Evolutionary conservation across 2,113 vertebrate species (phyloP).

Genomic region (Siniperca chuatsi): DNA sequence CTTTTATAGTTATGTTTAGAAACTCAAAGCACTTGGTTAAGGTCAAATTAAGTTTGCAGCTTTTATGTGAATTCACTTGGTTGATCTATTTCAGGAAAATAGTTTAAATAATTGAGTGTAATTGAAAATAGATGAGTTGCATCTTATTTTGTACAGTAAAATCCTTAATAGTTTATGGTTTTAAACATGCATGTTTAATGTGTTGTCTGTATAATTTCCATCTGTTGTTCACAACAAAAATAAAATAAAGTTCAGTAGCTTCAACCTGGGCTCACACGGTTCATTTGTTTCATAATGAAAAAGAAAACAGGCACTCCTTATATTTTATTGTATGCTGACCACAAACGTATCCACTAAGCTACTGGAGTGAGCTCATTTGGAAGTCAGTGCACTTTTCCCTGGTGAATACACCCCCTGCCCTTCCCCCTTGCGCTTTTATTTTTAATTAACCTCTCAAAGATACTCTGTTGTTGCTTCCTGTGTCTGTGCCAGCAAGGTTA

Average conservation of each 20-base stretch:
- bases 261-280: constrained; percentile 21
- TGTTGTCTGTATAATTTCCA: neutral
- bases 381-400: constrained; percentile 81
- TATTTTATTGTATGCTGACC: constrained; percentile 31
- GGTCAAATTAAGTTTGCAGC: neutral
- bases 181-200: neutral
- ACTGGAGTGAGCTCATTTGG: constrained; percentile 79
- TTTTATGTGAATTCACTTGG: neutral
- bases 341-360: constrained; percentile 43
- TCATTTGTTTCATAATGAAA: constrained; percentile 7
- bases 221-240: neutral
- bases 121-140: too few relatives aligned
- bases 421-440: constrained; percentile 78
- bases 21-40: neutral
- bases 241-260: neutral
- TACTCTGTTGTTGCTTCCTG: constrained; percentile 84
- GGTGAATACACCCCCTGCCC: constrained; percentile 73
- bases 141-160: too few relatives aligned
- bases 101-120: too few relatives aligned
- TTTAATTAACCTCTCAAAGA: constrained; percentile 90
- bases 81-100: neutral
- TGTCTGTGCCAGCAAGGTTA: constrained; percentile 85
- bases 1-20: neutral
- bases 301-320: constrained; percentile 6
- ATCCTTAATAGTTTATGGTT: neutral